Percentiles rank a stretch among this genome's conserved stretches.
These are phyloP conservation scores for Aphelenchoides fujianensis DNA, from an alignment of 1,140 invertebrate genomes.

Conservation along the genomic window DNA sequence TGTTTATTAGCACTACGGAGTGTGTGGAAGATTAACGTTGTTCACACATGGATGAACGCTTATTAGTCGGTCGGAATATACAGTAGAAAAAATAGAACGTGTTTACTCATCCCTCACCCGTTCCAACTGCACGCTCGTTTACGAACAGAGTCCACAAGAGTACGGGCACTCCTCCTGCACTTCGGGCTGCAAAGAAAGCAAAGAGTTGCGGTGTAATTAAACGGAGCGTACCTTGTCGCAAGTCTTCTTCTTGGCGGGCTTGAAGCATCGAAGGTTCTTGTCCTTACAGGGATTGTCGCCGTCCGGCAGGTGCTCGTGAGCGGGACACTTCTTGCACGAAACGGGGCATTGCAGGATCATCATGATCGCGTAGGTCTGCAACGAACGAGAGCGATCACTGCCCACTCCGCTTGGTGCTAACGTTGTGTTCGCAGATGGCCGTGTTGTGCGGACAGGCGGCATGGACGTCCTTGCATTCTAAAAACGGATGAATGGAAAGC, in stretches of 20 bases:
- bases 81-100: too few species aligned
- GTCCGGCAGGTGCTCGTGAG: neutral
- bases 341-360: neutral
- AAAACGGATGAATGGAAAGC: neutral
- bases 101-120: too few species aligned
- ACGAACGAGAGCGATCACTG: neutral
- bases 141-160: neutral
- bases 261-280: neutral
- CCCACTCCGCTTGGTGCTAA: neutral
- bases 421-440: neutral
- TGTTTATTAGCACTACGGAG: too few species aligned
- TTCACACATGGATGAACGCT: too few species aligned
- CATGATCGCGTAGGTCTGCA: neutral
- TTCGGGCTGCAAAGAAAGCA: too few species aligned
- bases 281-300: neutral
- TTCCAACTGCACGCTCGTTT: too few species aligned
- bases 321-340: neutral
- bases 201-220: too few species aligned
- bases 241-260: neutral
- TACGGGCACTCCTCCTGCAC: neutral
- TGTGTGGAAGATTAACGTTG: too few species aligned
- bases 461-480: neutral
- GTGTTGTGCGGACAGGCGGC: neutral
- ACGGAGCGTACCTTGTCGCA: too few species aligned
- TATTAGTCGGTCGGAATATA: too few species aligned